Conservation (phyloP, 2,888 invertebrate genomes). For the Drosophila mimetica region DNA sequence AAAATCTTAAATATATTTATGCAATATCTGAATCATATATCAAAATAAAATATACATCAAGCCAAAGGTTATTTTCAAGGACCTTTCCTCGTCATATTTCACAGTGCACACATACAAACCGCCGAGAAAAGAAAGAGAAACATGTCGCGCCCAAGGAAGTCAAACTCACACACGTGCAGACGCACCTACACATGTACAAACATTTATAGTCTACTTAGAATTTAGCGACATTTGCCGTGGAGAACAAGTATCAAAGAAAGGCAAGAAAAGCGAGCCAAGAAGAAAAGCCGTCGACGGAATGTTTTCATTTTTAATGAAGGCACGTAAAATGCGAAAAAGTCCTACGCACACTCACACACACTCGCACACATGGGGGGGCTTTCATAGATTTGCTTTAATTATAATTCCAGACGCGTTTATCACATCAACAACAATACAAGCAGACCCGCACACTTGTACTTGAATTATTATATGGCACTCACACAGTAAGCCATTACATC, state of each 20-base stretch:
- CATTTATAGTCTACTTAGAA: slow-evolving; percentile 77
- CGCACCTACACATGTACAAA: slow-evolving; percentile 40
- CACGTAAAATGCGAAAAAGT: slow-evolving; percentile 79
- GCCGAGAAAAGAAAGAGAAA: slow-evolving; percentile 44
- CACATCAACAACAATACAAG: slow-evolving; percentile 78
- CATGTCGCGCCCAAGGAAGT: slow-evolving; percentile 55
- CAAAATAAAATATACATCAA: too few species aligned
- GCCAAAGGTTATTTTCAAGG: too few species aligned
- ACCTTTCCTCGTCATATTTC: background rate
- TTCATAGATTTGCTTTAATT: slow-evolving; percentile 79
- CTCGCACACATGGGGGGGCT: slow-evolving; percentile 36
- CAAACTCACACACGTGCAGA: slow-evolving; percentile 20
- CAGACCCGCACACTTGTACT: slow-evolving; percentile 62
- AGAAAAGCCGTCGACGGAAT: slow-evolving; percentile 55
- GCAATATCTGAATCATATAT: too few species aligned
- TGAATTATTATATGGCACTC: slow-evolving; percentile 60
- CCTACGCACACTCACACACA: slow-evolving; percentile 32
- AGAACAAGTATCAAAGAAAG: slow-evolving; percentile 18
- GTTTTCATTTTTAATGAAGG: slow-evolving; percentile 81
- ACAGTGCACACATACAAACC: slow-evolving; percentile 14
- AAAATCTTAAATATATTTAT: too few species aligned
- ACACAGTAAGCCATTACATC: slow-evolving; percentile 47
- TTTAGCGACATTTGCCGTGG: slow-evolving; percentile 58
- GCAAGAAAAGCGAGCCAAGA: slow-evolving; percentile 1
- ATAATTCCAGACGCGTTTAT: slow-evolving; percentile 80